Conservation (phyloP, 2,113 vertebrate species). For the Pterophyllum scalare region DNA sequence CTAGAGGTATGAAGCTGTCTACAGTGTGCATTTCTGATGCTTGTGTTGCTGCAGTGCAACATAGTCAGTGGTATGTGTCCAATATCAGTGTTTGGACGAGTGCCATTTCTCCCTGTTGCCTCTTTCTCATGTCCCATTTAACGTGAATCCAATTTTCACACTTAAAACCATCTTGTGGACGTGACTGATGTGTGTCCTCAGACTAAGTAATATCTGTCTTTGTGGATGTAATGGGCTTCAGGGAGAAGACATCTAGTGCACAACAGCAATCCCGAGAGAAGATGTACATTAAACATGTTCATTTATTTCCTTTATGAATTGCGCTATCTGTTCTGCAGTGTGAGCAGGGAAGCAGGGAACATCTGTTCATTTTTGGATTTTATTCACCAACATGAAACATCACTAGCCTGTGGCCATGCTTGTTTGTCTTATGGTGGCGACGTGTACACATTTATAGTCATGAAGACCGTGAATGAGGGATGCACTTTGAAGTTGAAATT, state of each 20-base stretch:
- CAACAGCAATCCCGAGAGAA: conserved; percentile 2
- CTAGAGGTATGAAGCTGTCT: background rate
- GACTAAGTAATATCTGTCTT: conserved; percentile 16
- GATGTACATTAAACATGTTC: conserved; percentile 33
- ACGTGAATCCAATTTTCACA: conserved; percentile 61
- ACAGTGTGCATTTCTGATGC: background rate
- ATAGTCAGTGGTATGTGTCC: conserved; percentile 47
- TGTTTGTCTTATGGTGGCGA: conserved; percentile 12
- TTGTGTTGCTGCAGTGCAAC: conserved; percentile 15
- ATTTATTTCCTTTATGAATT: conserved; percentile 54
- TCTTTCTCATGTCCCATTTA: conserved; percentile 68
- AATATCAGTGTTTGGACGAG: conserved; percentile 28
- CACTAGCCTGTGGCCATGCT: conserved; percentile 10
- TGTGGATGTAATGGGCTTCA: conserved; percentile 28
- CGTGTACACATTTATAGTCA: conserved; percentile 22
- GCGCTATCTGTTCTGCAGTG: conserved; percentile 46
- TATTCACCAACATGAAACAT: background rate
- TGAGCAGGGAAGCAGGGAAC: conserved; percentile 34
- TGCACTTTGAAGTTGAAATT: conserved; percentile 4
- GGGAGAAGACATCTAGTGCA: conserved; percentile 13
- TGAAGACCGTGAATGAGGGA: conserved; percentile 10
- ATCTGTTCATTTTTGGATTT: conserved; percentile 44
- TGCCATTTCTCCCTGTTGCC: conserved; percentile 32
- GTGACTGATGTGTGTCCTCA: conserved; percentile 54
- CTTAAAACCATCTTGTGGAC: conserved; percentile 27